Evolutionary conservation across 2,888 invertebrate genomes (phyloP).

Genomic region (Elysia crispata): DNA sequence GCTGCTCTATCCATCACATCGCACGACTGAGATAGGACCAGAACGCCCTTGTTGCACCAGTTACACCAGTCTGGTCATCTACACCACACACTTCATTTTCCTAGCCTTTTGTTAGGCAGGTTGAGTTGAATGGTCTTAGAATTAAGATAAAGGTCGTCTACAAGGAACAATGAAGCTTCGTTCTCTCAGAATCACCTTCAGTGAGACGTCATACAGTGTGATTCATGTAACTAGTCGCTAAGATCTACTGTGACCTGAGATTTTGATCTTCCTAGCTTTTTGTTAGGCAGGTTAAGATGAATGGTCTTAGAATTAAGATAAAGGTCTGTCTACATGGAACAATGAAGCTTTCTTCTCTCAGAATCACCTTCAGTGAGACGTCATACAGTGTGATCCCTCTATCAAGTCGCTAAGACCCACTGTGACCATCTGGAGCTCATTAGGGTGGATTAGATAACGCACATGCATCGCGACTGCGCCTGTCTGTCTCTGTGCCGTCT

Average conservation of each 20-base stretch:
- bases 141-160: too few species aligned
- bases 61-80: too few species aligned
- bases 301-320: too few species aligned
- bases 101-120: too few species aligned
- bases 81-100: too few species aligned
- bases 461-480: not conserved
- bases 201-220: not conserved
- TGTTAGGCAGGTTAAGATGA: too few species aligned
- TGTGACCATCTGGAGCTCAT: not conserved
- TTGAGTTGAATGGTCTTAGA: too few species aligned
- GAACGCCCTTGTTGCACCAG: too few species aligned
- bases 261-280: too few species aligned
- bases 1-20: too few species aligned
- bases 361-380: not conserved
- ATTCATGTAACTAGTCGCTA: not conserved
- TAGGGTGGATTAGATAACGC: not conserved
- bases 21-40: too few species aligned
- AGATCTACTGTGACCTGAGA: not conserved
- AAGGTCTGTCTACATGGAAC: not conserved
- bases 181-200: not conserved
- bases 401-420: not conserved
- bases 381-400: not conserved
- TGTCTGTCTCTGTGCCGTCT: conserved; percentile 14
- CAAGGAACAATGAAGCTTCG: not conserved
- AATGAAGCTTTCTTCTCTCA: not conserved